Conservation (phyloP, 1,140 invertebrate genomes). For the Liolophura sinensis region DNA sequence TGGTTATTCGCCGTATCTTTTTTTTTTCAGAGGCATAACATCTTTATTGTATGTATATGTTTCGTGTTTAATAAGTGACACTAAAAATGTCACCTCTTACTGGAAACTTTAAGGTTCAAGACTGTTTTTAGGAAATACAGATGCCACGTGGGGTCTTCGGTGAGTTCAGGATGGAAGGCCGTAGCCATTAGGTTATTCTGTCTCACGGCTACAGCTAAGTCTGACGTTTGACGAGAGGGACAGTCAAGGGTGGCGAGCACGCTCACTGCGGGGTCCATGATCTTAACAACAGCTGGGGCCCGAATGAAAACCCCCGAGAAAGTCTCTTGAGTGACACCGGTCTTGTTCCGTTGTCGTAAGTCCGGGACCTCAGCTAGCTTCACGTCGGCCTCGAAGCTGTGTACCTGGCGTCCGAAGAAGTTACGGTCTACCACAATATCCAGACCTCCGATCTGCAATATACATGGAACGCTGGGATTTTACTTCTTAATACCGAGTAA, state of each 20-base stretch:
- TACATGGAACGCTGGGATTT: background rate
- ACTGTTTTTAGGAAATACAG: slow-evolving; percentile 30
- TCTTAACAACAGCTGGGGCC: slow-evolving; percentile 40
- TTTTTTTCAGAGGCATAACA: too few relatives aligned
- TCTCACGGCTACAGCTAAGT: slow-evolving; percentile 40
- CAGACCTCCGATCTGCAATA: slow-evolving; percentile 36
- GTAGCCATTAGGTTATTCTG: slow-evolving; percentile 43
- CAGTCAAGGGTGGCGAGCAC: slow-evolving; percentile 32
- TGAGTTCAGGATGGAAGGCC: slow-evolving; percentile 50
- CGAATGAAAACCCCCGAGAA: slow-evolving; percentile 47
- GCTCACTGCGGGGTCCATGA: slow-evolving; percentile 22
- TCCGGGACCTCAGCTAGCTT: slow-evolving; percentile 21
- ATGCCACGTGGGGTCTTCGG: slow-evolving; percentile 47
- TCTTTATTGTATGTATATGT: background rate
- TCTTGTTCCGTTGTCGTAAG: slow-evolving; percentile 7
- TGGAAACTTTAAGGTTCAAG: slow-evolving; percentile 1
- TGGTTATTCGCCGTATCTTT: too few relatives aligned
- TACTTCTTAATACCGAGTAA: background rate
- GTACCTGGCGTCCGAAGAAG: slow-evolving; percentile 44
- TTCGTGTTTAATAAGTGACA: slow-evolving; percentile 2
- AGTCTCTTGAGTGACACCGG: slow-evolving; percentile 8
- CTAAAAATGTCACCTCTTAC: background rate
- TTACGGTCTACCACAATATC: slow-evolving; percentile 43
- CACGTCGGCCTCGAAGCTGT: slow-evolving; percentile 45
- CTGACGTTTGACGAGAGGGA: slow-evolving; percentile 10